Conservation (phyloP, 2,888 invertebrate species). For the Erebia epiphron region DNA sequence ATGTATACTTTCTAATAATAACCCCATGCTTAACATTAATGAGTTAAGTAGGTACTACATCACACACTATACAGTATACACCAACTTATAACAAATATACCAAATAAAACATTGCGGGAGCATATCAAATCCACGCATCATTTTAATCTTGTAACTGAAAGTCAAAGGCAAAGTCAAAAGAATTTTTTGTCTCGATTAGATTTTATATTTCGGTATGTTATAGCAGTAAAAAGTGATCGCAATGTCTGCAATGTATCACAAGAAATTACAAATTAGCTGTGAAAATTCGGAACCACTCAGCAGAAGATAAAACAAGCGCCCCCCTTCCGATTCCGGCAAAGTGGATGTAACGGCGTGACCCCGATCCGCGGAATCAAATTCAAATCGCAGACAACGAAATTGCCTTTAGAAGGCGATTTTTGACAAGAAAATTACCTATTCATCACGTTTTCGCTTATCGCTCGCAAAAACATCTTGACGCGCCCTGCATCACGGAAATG, state of each 20-base stretch:
- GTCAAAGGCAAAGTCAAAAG: too few relatives aligned
- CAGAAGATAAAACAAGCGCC: not conserved
- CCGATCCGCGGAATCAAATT: slow-evolving; percentile 16
- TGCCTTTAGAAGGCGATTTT: slow-evolving; percentile 16
- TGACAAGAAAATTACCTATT: slow-evolving; percentile 28
- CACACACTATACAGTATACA: too few relatives aligned
- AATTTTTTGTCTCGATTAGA: too few relatives aligned
- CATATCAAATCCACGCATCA: too few relatives aligned
- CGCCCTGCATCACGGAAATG: slow-evolving; percentile 16
- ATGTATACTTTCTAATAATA: too few relatives aligned
- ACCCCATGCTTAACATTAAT: too few relatives aligned
- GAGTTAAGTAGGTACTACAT: too few relatives aligned
- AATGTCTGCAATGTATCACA: too few relatives aligned
- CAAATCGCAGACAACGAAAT: slow-evolving; percentile 24
- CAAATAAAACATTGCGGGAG: too few relatives aligned
- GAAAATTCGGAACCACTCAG: not conserved
- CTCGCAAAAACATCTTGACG: slow-evolving; percentile 24
- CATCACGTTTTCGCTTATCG: slow-evolving; percentile 27
- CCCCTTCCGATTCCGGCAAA: not conserved
- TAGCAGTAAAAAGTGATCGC: not conserved
- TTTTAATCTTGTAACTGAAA: too few relatives aligned
- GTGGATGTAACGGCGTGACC: slow-evolving; percentile 8
- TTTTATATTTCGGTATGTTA: too few relatives aligned
- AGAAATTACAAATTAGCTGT: not conserved
- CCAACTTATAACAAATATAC: too few relatives aligned